These are phyloP conservation scores for Nomada goodeniana DNA, from an alignment of 2,888 invertebrate species.

Conservation along the genomic window DNA sequence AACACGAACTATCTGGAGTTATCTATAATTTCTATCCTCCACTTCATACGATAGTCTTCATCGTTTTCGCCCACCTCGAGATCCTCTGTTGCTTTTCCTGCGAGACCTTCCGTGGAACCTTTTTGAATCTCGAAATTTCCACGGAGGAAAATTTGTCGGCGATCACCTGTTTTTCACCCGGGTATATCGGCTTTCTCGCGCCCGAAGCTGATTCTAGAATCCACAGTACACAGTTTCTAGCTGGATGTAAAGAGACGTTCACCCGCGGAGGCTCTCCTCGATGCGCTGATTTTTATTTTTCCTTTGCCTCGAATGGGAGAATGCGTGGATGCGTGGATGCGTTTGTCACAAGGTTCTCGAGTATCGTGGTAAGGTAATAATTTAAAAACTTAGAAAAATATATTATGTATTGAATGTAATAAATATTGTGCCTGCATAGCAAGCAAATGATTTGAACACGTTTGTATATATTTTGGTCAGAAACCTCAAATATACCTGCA, in stretches of 20 bases:
- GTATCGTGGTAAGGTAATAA: no score
- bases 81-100: constrained; percentile 37
- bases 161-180: constrained; percentile 27
- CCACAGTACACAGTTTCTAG: not conserved
- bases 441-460: no score
- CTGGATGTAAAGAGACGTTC: not conserved
- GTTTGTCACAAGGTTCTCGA: no score
- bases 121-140: constrained; percentile 3
- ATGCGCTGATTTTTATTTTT: not conserved
- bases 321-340: no score
- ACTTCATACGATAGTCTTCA: not conserved
- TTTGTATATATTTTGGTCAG: no score
- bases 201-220: not conserved
- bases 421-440: no score
- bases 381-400: no score
- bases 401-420: no score
- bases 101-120: constrained; percentile 11
- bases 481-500: no score
- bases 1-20: constrained; percentile 28
- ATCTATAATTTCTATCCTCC: constrained; percentile 35
- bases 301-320: no score
- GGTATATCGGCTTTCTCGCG: constrained; percentile 19
- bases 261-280: not conserved
- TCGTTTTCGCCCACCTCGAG: not conserved
- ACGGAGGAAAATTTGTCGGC: not conserved